Conservation (phyloP, 1,140 invertebrate species). For the Alviniconcha marisindica region DNA sequence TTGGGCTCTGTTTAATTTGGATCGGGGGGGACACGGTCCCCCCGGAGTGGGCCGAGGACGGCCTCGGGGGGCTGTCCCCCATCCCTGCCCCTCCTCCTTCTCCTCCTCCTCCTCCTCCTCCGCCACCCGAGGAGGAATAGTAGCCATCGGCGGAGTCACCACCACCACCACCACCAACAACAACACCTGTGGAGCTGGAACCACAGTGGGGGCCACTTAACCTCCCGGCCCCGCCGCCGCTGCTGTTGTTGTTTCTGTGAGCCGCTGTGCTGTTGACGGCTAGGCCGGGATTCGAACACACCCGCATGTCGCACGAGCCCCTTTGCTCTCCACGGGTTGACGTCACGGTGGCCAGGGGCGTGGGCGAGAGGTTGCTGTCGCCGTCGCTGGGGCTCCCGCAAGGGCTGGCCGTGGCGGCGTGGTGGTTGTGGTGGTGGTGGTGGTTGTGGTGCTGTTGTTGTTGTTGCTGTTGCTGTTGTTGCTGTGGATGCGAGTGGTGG, state of each 20-base stretch:
- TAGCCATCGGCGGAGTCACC: constrained; percentile 24
- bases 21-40: constrained; percentile 16
- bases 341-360: background rate
- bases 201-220: background rate
- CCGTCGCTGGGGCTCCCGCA: constrained; percentile 29
- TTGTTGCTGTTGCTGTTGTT: constrained; percentile 28
- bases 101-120: constrained; percentile 9
- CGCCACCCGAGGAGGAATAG: constrained; percentile 9
- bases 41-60: constrained; percentile 30
- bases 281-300: constrained; percentile 1
- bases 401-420: constrained; percentile 5
- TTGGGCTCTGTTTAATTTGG: constrained; percentile 28
- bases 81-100: background rate
- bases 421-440: constrained; percentile 11
- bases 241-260: constrained; percentile 40
- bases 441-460: constrained; percentile 8
- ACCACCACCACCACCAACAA: background rate
- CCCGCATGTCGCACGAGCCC: constrained; percentile 12
- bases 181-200: background rate
- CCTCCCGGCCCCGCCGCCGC: background rate
- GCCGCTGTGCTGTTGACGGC: constrained; percentile 6
- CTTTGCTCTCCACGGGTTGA: background rate
- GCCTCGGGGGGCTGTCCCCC: constrained; percentile 27
- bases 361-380: constrained; percentile 23
- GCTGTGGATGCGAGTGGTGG: background rate